phyloP scores from a whole-genome alignment of 2,797 vertebrate genomes.

The Heterohyrax brucei region DNA sequence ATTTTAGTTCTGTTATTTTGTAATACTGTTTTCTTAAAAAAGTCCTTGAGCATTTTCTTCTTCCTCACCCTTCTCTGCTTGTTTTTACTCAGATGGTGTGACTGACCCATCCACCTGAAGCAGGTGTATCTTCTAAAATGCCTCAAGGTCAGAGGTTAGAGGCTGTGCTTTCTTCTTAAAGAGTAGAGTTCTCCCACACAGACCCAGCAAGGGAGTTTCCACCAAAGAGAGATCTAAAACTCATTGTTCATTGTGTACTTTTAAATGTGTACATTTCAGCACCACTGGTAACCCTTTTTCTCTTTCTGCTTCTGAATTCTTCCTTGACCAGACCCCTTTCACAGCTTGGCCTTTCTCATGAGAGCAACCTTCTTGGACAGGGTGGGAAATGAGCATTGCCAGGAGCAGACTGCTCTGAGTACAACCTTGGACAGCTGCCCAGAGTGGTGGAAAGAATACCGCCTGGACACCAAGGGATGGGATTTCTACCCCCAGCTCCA shows the following conservation, averaged over 20 bases:
- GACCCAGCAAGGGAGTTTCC: neutral
- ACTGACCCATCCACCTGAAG: neutral
- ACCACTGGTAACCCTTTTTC: neutral
- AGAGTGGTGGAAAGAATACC: neutral
- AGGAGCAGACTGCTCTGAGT: neutral
- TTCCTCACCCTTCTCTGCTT: neutral
- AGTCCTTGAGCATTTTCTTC: neutral
- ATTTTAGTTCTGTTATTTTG: neutral
- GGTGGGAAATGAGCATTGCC: rapidly evolving
- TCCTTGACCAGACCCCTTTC: neutral
- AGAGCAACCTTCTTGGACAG: neutral
- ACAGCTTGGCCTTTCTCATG: neutral
- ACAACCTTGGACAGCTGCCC: neutral
- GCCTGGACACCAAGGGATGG: neutral
- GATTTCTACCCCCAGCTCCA: neutral
- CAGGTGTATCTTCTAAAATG: neutral
- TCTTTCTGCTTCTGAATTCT: neutral
- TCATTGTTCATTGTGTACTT: neutral
- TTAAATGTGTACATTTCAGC: neutral
- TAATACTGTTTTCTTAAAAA: constrained; percentile 13
- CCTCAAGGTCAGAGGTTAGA: neutral
- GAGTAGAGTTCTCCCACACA: neutral
- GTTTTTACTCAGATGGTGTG: neutral
- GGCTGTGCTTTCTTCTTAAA: neutral
- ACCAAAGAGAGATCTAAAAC: neutral